These are phyloP conservation scores for Amyelois transitella DNA, from an alignment of 1,140 invertebrate species.

Conservation along the genomic window DNA sequence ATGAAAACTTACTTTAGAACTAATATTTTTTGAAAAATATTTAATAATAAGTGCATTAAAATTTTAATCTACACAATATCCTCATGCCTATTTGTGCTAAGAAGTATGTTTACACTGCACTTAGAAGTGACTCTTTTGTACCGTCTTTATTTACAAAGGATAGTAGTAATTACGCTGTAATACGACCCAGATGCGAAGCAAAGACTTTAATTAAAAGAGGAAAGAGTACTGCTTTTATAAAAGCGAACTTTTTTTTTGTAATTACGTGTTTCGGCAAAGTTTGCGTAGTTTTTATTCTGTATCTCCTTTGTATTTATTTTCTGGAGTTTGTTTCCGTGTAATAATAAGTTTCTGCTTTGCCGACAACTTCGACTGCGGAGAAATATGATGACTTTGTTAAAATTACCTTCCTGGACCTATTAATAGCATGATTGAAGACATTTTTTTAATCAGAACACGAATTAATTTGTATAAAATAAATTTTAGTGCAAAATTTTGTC, in stretches of 20 bases:
- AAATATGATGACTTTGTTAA: too few relatives aligned
- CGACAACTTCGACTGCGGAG: not conserved
- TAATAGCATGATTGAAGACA: too few relatives aligned
- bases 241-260: not conserved
- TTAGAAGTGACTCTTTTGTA: not conserved
- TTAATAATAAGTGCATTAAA: too few relatives aligned
- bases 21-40: too few relatives aligned
- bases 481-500: too few relatives aligned
- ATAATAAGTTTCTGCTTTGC: not conserved
- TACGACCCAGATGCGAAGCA: not conserved
- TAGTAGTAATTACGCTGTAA: constrained; percentile 1
- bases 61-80: too few relatives aligned
- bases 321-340: not conserved
- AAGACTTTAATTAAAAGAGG: constrained; percentile 1
- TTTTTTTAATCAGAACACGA: too few relatives aligned
- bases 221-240: constrained; percentile 1
- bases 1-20: too few relatives aligned
- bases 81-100: too few relatives aligned
- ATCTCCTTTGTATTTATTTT: too few relatives aligned
- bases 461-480: too few relatives aligned
- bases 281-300: not conserved
- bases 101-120: not conserved
- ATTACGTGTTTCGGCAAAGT: not conserved
- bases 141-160: not conserved
- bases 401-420: too few relatives aligned